Percentiles rank a stretch among this genome's conserved stretches.
These are phyloP conservation scores for Erpetoichthys calabaricus DNA, from an alignment of 2,797 vertebrate species.

Conservation along the genomic window DNA sequence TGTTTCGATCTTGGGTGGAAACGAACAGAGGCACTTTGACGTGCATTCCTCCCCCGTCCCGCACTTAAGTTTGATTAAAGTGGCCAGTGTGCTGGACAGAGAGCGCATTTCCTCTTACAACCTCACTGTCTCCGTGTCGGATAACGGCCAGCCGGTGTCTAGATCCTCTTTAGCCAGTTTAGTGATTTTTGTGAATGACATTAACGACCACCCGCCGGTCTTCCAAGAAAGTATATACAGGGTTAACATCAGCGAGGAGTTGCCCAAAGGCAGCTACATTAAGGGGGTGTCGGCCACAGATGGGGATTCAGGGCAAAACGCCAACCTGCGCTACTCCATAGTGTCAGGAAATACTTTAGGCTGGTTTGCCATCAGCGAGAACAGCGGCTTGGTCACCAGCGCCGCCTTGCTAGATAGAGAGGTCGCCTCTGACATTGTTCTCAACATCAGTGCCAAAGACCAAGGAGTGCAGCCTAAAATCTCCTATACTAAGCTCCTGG, in stretches of 20 bases:
- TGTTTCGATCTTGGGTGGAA: slow-evolving; percentile 84
- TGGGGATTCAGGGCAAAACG: slow-evolving; percentile 89
- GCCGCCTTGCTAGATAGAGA: slow-evolving; percentile 68
- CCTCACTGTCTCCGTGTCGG: slow-evolving; percentile 83
- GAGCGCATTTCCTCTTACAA: slow-evolving; percentile 94
- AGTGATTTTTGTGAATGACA: slow-evolving; percentile 93
- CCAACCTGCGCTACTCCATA: slow-evolving; percentile 86
- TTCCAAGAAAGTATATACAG: slow-evolving; percentile 75
- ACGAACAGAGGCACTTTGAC: slow-evolving; percentile 91
- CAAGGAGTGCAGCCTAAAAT: slow-evolving; percentile 89
- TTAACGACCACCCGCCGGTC: slow-evolving; percentile 89
- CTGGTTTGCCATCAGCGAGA: slow-evolving; percentile 90
- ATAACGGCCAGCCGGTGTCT: slow-evolving; percentile 59
- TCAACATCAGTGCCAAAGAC: slow-evolving; percentile 92
- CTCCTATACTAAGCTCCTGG: slow-evolving; percentile 79
- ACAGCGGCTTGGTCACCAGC: slow-evolving; percentile 87
- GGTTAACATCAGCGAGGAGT: slow-evolving; percentile 83
- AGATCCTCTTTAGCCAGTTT: slow-evolving; percentile 86
- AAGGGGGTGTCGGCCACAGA: slow-evolving; percentile 88
- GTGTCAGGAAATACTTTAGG: slow-evolving; percentile 86
- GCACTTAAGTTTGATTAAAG: slow-evolving; percentile 90
- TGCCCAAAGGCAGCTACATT: slow-evolving; percentile 85
- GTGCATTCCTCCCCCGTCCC: slow-evolving; percentile 91
- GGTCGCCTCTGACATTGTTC: slow-evolving; percentile 67
- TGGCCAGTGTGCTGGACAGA: slow-evolving; percentile 81